Percentiles rank a stretch among this genome's conserved stretches.
Evolutionary conservation across 1,140 invertebrate genomes (phyloP).

Genomic region (Schmidtea mediterranea): DNA sequence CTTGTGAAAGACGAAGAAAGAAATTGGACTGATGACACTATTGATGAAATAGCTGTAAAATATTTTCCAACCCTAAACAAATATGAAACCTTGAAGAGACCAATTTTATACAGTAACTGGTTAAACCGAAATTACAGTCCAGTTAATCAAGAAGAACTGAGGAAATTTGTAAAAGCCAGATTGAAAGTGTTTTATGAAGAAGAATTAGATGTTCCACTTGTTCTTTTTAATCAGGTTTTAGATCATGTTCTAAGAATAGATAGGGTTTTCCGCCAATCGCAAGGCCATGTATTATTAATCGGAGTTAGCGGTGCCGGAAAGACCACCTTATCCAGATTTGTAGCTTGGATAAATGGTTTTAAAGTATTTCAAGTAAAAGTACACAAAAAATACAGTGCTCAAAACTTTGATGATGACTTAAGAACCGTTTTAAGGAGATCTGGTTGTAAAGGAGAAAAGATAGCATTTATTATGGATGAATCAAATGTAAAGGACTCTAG

Average conservation of each 20-base stretch:
- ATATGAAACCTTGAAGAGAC: constrained; percentile 55
- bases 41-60: constrained; percentile 63
- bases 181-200: constrained; percentile 99
- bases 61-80: constrained; percentile 74
- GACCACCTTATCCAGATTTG: constrained; percentile 87
- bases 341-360: constrained; percentile 98
- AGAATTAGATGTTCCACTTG: constrained; percentile 84
- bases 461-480: constrained; percentile 93
- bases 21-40: constrained; percentile 89
- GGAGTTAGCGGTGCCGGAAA: constrained; percentile 91
- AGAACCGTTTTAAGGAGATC: constrained; percentile 64
- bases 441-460: constrained; percentile 81
- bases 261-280: constrained; percentile 89
- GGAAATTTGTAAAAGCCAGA: constrained; percentile 81
- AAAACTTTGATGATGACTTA: constrained; percentile 95
- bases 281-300: constrained; percentile 26
- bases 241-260: constrained; percentile 94
- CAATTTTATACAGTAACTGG: constrained; percentile 95
- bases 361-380: constrained; percentile 78
- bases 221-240: constrained; percentile 89
- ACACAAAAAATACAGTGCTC: constrained; percentile 91
- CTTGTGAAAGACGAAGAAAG: constrained; percentile 50
- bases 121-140: constrained; percentile 89
- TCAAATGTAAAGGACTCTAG: constrained; percentile 93
- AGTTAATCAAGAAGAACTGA: constrained; percentile 66